A percentile compares a stretch with the other conserved stretches of the same genome.
phyloP scores from a whole-genome alignment of 2,888 invertebrate genomes.

The Atrina japonica region DNA sequence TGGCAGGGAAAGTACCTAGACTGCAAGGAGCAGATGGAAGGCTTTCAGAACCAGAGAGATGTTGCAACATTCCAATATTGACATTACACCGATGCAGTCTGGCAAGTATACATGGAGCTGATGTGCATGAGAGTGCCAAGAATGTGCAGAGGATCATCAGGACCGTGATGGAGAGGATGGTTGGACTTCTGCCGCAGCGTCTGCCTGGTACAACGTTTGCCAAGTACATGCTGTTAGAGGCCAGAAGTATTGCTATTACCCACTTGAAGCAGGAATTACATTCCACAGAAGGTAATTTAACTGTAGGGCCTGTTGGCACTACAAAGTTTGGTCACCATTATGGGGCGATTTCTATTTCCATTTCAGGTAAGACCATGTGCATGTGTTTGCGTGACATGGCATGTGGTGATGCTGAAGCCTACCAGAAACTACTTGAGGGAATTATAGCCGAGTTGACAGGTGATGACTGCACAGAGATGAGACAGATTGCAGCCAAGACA shows the following conservation, averaged over 20 bases:
- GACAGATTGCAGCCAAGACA: slow-evolving; percentile 19
- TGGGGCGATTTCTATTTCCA: slow-evolving; percentile 22
- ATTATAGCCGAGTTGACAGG: slow-evolving; percentile 18
- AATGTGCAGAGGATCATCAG: slow-evolving; percentile 27
- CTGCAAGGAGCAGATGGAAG: slow-evolving; percentile 20
- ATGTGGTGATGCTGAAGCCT: slow-evolving; percentile 25
- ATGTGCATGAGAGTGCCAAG: slow-evolving; percentile 28
- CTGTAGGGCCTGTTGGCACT: slow-evolving; percentile 21
- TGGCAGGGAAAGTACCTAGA: slow-evolving; percentile 18
- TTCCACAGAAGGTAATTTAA: neutral
- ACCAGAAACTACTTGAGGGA: slow-evolving; percentile 14
- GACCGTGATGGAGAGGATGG: slow-evolving; percentile 27
- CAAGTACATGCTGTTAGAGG: slow-evolving; percentile 6
- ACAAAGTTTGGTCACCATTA: slow-evolving; percentile 32
- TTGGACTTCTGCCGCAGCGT: neutral
- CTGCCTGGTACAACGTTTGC: slow-evolving; percentile 18
- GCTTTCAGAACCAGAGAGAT: slow-evolving; percentile 3
- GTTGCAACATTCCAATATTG: slow-evolving; percentile 22
- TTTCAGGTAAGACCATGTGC: slow-evolving; percentile 20
- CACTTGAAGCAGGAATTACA: slow-evolving; percentile 24
- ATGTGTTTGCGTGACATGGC: slow-evolving; percentile 28
- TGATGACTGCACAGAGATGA: slow-evolving; percentile 1
- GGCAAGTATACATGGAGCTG: slow-evolving; percentile 32
- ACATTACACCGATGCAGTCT: slow-evolving; percentile 17
- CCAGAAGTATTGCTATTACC: slow-evolving; percentile 10